Conservation (phyloP, 2,113 vertebrate species). For the Clarias magur region DNA sequence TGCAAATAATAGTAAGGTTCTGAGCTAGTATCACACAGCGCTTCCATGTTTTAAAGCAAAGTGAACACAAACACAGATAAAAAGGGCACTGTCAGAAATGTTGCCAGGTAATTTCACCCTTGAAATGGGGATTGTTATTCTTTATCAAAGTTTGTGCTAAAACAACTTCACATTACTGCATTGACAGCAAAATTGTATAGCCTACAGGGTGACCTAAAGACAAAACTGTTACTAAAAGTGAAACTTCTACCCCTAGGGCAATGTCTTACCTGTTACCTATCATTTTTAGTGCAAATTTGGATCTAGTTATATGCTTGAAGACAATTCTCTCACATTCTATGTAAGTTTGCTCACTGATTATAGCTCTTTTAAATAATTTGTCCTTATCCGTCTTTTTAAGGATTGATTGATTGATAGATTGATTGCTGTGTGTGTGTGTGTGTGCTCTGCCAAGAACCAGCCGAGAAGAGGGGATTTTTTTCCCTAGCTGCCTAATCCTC, state of each 20-base stretch:
- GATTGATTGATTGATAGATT: neutral
- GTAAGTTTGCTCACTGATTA: neutral
- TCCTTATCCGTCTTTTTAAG: neutral
- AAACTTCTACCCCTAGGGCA: neutral
- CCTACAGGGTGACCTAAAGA: conserved; percentile 15
- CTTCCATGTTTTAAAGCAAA: neutral
- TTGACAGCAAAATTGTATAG: neutral
- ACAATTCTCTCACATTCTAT: neutral
- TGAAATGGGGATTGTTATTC: conserved; percentile 11
- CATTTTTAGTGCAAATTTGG: neutral
- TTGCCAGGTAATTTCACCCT: conserved; percentile 17
- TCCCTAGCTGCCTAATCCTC: neutral
- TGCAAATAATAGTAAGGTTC: neutral
- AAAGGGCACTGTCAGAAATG: neutral
- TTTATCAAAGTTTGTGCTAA: conserved; percentile 4
- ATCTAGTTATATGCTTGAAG: neutral
- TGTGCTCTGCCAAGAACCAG: neutral
- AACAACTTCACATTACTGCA: neutral
- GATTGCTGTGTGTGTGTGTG: neutral
- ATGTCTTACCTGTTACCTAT: neutral
- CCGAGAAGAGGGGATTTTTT: neutral
- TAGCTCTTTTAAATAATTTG: conserved; percentile 18
- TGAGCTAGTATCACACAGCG: neutral
- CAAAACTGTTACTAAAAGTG: neutral
- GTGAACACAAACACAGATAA: neutral